Evolutionary conservation across 2,888 invertebrate genomes (phyloP).

Genomic region (Alviniconcha strummeri): DNA sequence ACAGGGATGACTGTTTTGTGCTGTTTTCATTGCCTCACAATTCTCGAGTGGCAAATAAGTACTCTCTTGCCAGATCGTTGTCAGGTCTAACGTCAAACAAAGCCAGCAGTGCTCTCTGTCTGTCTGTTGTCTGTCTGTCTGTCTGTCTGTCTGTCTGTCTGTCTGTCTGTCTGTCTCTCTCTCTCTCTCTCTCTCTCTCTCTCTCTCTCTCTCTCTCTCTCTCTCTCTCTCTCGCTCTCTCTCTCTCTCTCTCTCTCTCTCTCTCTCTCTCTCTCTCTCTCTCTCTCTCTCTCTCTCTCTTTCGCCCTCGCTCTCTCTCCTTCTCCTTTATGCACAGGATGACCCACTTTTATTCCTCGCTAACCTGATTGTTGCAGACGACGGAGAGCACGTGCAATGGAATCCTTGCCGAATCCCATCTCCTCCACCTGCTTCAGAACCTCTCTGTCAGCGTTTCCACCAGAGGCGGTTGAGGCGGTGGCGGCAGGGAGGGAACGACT

Average conservation of each 20-base stretch:
- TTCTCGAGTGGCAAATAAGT: too few relatives aligned
- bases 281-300: background rate
- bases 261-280: too few relatives aligned
- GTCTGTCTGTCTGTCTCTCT: background rate
- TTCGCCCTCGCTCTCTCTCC: too few relatives aligned
- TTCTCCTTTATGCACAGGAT: too few relatives aligned
- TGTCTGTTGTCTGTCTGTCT: slow-evolving; percentile 4
- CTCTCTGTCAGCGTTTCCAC: background rate
- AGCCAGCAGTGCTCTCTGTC: slow-evolving; percentile 18
- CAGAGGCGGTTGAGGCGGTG: background rate
- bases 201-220: too few relatives aligned
- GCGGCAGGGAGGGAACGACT: background rate
- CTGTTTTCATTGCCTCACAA: too few relatives aligned
- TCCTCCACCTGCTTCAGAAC: background rate
- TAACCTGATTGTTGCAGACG: slow-evolving; percentile 8
- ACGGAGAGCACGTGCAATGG: slow-evolving; percentile 4
- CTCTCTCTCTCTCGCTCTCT: too few relatives aligned
- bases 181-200: background rate
- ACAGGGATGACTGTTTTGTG: too few relatives aligned
- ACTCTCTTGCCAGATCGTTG: too few relatives aligned
- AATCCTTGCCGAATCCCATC: background rate
- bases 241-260: too few relatives aligned
- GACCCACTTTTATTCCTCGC: background rate
- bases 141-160: background rate
- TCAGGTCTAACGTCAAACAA: background rate